Conservation (phyloP, 2,888 invertebrate genomes). For the Trichacis sp. region DNA sequence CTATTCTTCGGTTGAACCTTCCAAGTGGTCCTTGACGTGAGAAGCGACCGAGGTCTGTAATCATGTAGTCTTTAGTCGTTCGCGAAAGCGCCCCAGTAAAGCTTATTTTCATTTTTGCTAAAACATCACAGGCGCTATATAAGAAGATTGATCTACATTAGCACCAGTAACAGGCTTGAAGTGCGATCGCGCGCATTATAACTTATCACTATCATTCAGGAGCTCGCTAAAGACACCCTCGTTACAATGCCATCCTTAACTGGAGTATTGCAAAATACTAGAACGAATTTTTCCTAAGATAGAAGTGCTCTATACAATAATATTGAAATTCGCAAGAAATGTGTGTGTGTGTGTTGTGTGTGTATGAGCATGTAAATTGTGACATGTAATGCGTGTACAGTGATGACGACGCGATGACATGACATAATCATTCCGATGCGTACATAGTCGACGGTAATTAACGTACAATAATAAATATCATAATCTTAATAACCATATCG, state of each 20-base stretch:
- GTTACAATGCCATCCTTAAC: slow-evolving; percentile 40
- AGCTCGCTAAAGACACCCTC: slow-evolving; percentile 10
- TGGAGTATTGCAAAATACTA: slow-evolving; percentile 52
- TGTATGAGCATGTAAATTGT: not conserved
- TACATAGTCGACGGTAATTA: slow-evolving; percentile 5
- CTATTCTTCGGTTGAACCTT: no score
- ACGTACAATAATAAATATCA: slow-evolving; percentile 11
- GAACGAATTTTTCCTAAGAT: slow-evolving; percentile 44
- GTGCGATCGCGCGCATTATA: slow-evolving; percentile 11
- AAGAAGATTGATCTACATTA: slow-evolving; percentile 21
- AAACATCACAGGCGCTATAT: slow-evolving; percentile 20
- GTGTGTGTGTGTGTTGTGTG: slow-evolving; percentile 15
- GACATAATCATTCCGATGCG: slow-evolving; percentile 26
- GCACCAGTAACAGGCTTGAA: slow-evolving; percentile 19
- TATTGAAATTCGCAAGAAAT: slow-evolving; percentile 35
- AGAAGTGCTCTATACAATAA: slow-evolving; percentile 34
- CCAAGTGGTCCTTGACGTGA: not conserved
- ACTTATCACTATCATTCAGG: slow-evolving; percentile 2
- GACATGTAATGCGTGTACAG: not conserved
- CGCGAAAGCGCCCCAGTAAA: slow-evolving; percentile 11
- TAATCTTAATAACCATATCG: slow-evolving; percentile 9
- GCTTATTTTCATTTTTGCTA: slow-evolving; percentile 8
- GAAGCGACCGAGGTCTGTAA: not conserved
- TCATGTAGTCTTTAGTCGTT: not conserved
- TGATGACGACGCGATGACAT: slow-evolving; percentile 39